These are phyloP conservation scores for Falco biarmicus DNA, from an alignment of 2,797 vertebrate genomes.

Conservation along the genomic window DNA sequence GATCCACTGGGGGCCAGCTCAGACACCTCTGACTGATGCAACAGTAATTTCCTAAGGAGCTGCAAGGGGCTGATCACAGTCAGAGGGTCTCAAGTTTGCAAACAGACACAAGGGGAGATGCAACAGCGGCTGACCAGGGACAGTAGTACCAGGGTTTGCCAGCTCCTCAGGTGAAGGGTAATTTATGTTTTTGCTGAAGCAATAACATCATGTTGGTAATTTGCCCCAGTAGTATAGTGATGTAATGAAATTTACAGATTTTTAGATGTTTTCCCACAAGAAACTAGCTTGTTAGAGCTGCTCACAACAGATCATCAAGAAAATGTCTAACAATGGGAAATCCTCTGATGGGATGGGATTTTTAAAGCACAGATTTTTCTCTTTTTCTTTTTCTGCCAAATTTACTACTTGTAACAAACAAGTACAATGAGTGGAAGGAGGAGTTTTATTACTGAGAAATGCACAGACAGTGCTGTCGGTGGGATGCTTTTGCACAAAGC, in stretches of 20 bases:
- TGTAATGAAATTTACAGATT: background rate
- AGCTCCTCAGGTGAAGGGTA: too few relatives aligned
- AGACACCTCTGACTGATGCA: background rate
- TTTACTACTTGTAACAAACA: background rate
- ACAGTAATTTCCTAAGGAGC: background rate
- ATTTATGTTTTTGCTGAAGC: background rate
- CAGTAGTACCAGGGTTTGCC: background rate
- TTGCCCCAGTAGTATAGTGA: background rate
- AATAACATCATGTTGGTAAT: background rate
- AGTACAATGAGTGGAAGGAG: background rate
- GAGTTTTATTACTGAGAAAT: background rate
- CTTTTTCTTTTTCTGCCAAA: background rate
- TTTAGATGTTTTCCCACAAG: background rate
- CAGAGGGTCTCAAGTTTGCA: background rate
- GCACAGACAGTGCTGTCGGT: background rate
- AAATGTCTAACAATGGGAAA: background rate
- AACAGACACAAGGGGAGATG: background rate
- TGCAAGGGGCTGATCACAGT: background rate
- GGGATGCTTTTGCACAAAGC: background rate
- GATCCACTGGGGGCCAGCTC: background rate
- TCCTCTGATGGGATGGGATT: background rate
- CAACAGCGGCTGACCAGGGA: fast-evolving
- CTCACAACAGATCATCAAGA: background rate
- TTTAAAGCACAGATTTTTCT: background rate
- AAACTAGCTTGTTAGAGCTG: background rate